Conservation (phyloP, 2,797 vertebrate genomes). For the Choloepus didactylus region DNA sequence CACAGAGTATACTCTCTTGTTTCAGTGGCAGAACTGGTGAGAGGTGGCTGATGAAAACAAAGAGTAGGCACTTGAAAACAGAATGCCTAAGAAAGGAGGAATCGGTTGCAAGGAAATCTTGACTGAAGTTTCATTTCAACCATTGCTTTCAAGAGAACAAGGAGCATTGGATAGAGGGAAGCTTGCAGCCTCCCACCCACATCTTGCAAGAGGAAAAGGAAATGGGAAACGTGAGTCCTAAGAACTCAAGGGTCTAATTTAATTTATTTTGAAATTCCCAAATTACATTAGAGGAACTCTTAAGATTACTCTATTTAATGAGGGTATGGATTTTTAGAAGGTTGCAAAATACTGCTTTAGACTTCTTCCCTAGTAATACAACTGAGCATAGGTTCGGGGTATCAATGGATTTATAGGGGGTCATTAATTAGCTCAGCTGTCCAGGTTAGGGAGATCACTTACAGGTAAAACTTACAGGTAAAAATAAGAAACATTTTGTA, state of each 20-base stretch:
- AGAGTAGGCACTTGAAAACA: background rate
- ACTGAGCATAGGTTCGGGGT: background rate
- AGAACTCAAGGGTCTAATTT: background rate
- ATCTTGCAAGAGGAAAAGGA: background rate
- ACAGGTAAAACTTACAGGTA: background rate
- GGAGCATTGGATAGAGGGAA: background rate
- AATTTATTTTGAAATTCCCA: constrained; percentile 4
- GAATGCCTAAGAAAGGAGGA: background rate
- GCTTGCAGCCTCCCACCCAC: background rate
- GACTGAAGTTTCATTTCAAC: background rate
- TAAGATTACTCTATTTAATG: background rate
- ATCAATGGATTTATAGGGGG: background rate
- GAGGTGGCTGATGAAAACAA: background rate
- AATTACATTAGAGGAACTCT: background rate
- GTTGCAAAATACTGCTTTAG: background rate
- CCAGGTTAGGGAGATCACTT: background rate
- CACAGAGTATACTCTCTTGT: background rate
- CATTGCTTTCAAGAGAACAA: background rate
- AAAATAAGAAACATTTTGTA: background rate
- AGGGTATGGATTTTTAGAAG: background rate
- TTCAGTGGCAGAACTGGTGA: background rate
- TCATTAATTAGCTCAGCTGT: background rate
- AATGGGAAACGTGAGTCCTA: background rate
- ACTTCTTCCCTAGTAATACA: background rate
- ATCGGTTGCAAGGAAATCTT: background rate